phyloP scores from a whole-genome alignment of 2,113 vertebrate genomes.

The Diphyllodes magnificus region DNA sequence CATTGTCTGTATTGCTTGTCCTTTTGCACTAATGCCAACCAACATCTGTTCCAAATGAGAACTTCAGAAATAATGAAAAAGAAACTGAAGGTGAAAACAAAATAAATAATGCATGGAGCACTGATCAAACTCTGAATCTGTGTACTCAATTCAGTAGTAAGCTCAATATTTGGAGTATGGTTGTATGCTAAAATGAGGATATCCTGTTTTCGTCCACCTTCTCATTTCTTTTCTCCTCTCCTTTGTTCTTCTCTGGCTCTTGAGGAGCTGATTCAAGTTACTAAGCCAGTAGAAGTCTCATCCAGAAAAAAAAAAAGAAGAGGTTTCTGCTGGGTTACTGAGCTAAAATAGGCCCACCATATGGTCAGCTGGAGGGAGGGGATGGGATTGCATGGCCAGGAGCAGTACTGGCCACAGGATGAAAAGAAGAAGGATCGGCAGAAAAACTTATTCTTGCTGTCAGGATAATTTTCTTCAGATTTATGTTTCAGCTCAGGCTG shows the following conservation, averaged over 20 bases:
- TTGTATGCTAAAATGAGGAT: neutral
- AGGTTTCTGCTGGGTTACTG: neutral
- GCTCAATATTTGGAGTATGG: neutral
- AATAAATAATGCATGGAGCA: neutral
- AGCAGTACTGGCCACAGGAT: neutral
- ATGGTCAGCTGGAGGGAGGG: conserved; percentile 11
- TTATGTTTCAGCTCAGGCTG: neutral
- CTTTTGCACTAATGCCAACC: neutral
- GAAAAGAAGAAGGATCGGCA: neutral
- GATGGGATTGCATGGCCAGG: neutral
- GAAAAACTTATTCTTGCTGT: neutral
- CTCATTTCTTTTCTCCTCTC: neutral
- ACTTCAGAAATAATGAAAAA: neutral
- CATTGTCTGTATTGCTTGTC: neutral
- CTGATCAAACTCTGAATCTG: neutral
- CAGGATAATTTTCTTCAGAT: neutral
- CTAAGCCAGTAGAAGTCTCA: neutral
- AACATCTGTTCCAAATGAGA: neutral
- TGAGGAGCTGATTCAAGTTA: neutral
- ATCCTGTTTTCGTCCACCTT: neutral
- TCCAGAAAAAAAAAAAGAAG: neutral
- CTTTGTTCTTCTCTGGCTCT: neutral
- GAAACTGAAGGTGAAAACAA: neutral
- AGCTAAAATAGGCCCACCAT: conserved; percentile 16
- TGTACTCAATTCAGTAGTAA: neutral